These are phyloP conservation scores for Calliphora vomitoria DNA, from an alignment of 2,888 invertebrate genomes.

Conservation along the genomic window DNA sequence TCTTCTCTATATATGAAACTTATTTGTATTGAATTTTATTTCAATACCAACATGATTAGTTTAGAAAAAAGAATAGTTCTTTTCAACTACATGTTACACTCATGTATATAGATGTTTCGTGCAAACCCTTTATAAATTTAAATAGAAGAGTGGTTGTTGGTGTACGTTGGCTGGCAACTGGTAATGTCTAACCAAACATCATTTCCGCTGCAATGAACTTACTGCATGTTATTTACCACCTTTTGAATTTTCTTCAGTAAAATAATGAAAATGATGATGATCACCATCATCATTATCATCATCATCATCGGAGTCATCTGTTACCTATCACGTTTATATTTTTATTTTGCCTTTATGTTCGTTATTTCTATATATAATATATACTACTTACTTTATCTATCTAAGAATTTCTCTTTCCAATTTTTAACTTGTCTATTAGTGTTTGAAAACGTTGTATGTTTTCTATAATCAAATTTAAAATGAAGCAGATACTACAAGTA, in stretches of 20 bases:
- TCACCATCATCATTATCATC: slow-evolving; percentile 18
- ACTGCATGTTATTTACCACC: slow-evolving; percentile 62
- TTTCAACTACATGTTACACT: too few species aligned
- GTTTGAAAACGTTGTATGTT: slow-evolving; percentile 47
- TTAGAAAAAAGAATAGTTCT: too few species aligned
- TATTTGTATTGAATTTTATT: too few species aligned
- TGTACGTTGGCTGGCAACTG: slow-evolving; percentile 48
- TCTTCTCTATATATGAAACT: too few species aligned
- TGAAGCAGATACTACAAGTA: slow-evolving; percentile 53
- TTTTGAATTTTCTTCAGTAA: slow-evolving; percentile 33
- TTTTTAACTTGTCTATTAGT: slow-evolving; percentile 42
- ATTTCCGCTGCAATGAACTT: slow-evolving; percentile 70
- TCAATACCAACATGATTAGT: too few species aligned
- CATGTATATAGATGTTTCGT: neutral
- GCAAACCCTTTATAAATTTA: neutral
- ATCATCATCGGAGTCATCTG: slow-evolving; percentile 52
- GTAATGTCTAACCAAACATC: slow-evolving; percentile 69
- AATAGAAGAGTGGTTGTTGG: neutral
- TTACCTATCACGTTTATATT: slow-evolving; percentile 63
- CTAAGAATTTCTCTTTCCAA: neutral
- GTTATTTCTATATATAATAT: slow-evolving; percentile 15
- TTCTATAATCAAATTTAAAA: slow-evolving; percentile 71
- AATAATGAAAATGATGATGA: slow-evolving; percentile 15
- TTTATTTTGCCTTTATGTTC: slow-evolving; percentile 50
- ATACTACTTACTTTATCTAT: slow-evolving; percentile 8